A percentile compares a stretch with the other conserved stretches of the same genome.
Evolutionary conservation across 2,888 invertebrate genomes (phyloP).

Genomic region (Frankliniella intonsa): DNA sequence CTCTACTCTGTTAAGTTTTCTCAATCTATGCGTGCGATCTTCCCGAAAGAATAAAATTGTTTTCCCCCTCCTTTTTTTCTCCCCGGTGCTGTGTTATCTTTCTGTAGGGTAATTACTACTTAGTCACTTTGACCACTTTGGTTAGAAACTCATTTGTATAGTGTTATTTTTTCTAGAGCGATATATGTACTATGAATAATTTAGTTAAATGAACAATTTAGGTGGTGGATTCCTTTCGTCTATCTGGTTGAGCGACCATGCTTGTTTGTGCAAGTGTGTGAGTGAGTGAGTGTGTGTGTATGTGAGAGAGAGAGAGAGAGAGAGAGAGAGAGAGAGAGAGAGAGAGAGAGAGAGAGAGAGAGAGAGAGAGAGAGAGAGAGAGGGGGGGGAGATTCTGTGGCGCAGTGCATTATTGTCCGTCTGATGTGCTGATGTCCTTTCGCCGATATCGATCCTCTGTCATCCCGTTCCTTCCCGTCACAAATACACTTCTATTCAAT

Average conservation of each 20-base stretch:
- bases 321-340: no score
- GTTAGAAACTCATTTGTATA: neutral
- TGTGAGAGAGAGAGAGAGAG: neutral
- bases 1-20: neutral
- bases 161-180: no score
- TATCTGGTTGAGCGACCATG: neutral
- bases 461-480: neutral
- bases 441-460: neutral
- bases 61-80: neutral
- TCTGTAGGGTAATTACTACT: neutral
- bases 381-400: no score
- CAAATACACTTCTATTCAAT: neutral
- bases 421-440: neutral
- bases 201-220: neutral
- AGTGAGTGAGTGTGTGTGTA: neutral
- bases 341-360: no score
- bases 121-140: neutral
- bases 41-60: neutral
- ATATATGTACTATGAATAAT: neutral
- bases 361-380: no score
- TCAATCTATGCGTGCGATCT: neutral
- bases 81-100: neutral
- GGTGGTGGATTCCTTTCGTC: neutral
- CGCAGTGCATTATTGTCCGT: neutral
- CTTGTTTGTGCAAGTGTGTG: neutral